Evolutionary conservation across 2,888 invertebrate species (phyloP), one percentile per base, ranked within the genome.

Genomic region (Gymnoscelis rufifasciata): DNA sequence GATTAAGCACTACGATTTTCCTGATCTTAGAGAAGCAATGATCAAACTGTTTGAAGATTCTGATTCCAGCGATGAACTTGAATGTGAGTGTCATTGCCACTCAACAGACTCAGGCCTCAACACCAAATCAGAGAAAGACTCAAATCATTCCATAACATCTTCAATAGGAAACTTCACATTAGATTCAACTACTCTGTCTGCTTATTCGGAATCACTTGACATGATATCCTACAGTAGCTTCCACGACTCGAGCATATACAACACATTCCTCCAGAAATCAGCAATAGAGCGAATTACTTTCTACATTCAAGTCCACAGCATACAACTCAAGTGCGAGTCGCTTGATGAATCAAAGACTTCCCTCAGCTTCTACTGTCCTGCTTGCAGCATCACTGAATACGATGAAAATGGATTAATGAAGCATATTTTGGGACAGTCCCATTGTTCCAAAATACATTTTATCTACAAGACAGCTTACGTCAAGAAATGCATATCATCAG

Each of bases 401-500:
- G 86, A 86, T 33, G 88, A 88, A 54, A 71, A 77, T 13, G 69
- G 71, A 0, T 57, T 88, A 0, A 24, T 88, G 0, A 70, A 65
- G 36, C 88, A 88, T 19, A 83, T 88, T 45, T 40, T 88, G 3
- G 74, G 74, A 42, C 80, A 76, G 28, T 52, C 35, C 0, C 88
- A 88, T 27, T 83, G 84, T 5, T 87, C 84, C 28, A 86, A 82
- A 44, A 74, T 88, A 0, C 88, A 88, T 57, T 88, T 88, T 54
- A 52, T 78, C 0, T 88, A 88, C 59, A 88, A 88, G 63, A 87
- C 83, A 0, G 78, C 81, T 0, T 88, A 88, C 57, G 88, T 88
- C 0, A 86, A 84, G 52, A 86, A 83, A 48, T 88, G 88, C 62
- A 68, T 88, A 0, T 52, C 72, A 0, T 51, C 68, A 0, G 82